Base-by-base conservation (phyloP, 2,797 vertebrate genomes). In the Smutsia temminckii region DNA sequence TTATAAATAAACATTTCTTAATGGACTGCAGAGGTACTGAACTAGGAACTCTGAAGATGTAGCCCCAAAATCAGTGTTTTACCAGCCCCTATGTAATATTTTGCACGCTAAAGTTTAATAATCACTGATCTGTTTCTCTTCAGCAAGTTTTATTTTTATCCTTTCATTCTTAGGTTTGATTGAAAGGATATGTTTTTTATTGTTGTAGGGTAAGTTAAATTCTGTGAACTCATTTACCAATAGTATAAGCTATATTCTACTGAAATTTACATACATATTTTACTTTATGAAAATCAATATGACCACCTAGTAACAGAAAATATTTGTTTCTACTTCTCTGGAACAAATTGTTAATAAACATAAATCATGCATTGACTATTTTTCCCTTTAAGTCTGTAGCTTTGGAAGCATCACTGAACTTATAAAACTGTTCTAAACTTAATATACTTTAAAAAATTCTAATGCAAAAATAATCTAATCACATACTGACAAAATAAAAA, bases 391-490 rank as follows among this genome's bases (percentile, higher is more conserved):
- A 59, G 2, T 53, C 5, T 71, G 57, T 37, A 42, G 13, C 1
- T 66, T 85, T 55, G 18, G 10, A 63, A 18, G 9, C 3, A 85
- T 32, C 4, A 72, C 6, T 91, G 13, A 93, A 83, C 6, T 74
- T 66, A 66, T 8, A 85, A 77, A 55, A 49, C 66, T 21, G 77
- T 16, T 46, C n/a, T 61, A 81, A 59, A 55, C 8, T 64, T 71
- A 84, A 27, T 61, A 85, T 18, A 49, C 14, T 79, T 57, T 91
- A 81, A 29, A 11, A 8, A 80, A 64, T 37, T 74, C 8, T 72
- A 91, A 78, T 77, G 8, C 51, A 72, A 92, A 95, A 93, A 64
- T 17, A 72, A 61, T 88, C 6, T 29, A 2, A 53, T 69, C 13
- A 29, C 25, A 42, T 3, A 37, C 3, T 79, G 5, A 81, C 27